A percentile compares a stretch with the other conserved stretches of the same genome.
phyloP scores from a whole-genome alignment of 2,113 vertebrate species.

The Ondatra zibethicus region DNA sequence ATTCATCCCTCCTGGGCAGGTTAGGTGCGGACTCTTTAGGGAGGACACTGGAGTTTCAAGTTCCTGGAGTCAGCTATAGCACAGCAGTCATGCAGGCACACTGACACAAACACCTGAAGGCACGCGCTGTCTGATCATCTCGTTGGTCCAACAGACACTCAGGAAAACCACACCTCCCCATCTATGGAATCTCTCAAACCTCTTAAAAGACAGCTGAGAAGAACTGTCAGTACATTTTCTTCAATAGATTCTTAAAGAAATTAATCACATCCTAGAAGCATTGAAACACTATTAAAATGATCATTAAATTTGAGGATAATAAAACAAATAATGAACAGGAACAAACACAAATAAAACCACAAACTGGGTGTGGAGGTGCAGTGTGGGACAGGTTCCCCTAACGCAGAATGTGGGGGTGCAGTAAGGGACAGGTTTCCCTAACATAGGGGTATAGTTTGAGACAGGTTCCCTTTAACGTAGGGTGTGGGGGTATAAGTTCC shows the following conservation, averaged over 20 bases:
- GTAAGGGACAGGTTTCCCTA: too few relatives aligned
- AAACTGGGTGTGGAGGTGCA: neutral
- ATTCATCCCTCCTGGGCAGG: neutral
- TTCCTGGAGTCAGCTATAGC: neutral
- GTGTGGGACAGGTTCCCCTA: too few relatives aligned
- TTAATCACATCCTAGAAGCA: neutral
- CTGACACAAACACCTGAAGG: neutral
- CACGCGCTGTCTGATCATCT: neutral
- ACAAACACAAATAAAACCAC: neutral
- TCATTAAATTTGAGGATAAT: neutral
- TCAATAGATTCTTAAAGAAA: neutral
- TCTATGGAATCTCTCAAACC: too few relatives aligned
- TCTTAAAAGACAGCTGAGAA: neutral
- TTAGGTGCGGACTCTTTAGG: neutral
- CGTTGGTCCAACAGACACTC: neutral
- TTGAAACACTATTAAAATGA: neutral
- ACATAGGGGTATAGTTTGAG: neutral
- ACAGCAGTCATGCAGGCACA: neutral
- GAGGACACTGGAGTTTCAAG: neutral
- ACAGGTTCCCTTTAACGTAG: too few relatives aligned
- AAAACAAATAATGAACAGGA: neutral
- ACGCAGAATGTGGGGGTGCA: too few relatives aligned
- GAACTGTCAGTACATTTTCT: neutral
- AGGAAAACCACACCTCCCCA: fast-evolving
- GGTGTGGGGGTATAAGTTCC: too few relatives aligned